Conservation (phyloP, 2,888 invertebrate genomes). For the Netelia inedita region DNA sequence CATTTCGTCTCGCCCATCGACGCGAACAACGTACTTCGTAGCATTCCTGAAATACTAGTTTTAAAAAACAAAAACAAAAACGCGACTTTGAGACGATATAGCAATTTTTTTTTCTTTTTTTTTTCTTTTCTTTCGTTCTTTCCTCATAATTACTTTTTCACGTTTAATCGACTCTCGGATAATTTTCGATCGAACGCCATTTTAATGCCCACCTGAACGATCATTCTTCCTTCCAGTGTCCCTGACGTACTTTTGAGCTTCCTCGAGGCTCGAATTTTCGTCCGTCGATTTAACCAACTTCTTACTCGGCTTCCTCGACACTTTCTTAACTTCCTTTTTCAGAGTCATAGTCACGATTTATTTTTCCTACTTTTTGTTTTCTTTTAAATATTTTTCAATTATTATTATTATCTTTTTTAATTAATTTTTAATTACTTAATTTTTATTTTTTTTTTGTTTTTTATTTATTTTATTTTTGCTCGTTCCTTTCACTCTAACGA, state of each 20-base stretch:
- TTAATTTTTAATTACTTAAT: not conserved
- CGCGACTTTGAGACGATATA: too few relatives aligned
- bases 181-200: conserved; percentile 8
- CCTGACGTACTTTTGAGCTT: conserved; percentile 66
- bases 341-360: conserved; percentile 74
- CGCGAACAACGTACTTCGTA: too few relatives aligned
- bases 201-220: conserved; percentile 73
- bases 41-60: too few relatives aligned
- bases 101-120: not conserved
- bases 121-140: not conserved
- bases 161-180: not conserved
- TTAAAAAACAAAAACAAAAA: too few relatives aligned
- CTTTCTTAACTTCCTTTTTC: conserved; percentile 75
- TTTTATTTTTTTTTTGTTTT: not conserved
- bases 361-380: not conserved
- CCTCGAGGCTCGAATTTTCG: conserved; percentile 53
- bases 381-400: conserved; percentile 7
- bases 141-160: not conserved
- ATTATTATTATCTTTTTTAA: conserved; percentile 10
- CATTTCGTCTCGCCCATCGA: not conserved
- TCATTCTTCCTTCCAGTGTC: conserved; percentile 58
- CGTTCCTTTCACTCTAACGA: conserved; percentile 7
- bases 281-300: conserved; percentile 61
- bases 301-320: conserved; percentile 73
- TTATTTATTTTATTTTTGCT: conserved; percentile 1